Conservation (phyloP, 2,113 vertebrate genomes). For the Scomber japonicus region DNA sequence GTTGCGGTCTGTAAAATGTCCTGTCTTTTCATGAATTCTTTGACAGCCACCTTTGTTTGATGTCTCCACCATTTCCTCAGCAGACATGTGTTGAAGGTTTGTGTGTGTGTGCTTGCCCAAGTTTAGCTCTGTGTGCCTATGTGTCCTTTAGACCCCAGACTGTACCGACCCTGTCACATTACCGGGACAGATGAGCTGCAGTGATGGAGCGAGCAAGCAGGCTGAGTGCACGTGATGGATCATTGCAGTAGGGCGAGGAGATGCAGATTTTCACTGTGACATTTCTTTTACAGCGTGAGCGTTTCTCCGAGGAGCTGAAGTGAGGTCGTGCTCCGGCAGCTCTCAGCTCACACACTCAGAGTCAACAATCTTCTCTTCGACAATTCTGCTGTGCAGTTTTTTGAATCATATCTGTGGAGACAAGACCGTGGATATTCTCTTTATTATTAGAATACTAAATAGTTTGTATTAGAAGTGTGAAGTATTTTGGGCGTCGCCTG, state of each 20-base stretch:
- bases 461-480: slow-evolving; percentile 23
- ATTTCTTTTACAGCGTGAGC: slow-evolving; percentile 40
- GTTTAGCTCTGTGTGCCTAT: slow-evolving; percentile 1
- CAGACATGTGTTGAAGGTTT: background rate
- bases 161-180: slow-evolving; percentile 47
- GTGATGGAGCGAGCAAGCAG: slow-evolving; percentile 29
- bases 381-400: background rate
- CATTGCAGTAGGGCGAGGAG: slow-evolving; percentile 49
- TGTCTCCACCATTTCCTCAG: background rate
- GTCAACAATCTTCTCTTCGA: background rate
- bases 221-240: slow-evolving; percentile 56
- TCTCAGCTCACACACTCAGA: slow-evolving; percentile 19
- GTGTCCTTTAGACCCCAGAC: slow-evolving; percentile 25
- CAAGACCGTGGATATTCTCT: background rate
- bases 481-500: background rate
- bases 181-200: slow-evolving; percentile 50
- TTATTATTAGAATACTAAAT: background rate
- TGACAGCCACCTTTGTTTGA: slow-evolving; percentile 10
- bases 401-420: background rate
- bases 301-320: slow-evolving; percentile 30
- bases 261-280: slow-evolving; percentile 54
- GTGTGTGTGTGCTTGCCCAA: background rate
- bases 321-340: slow-evolving; percentile 32
- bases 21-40: background rate
- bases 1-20: background rate